phyloP scores from a whole-genome alignment of 2,113 vertebrate genomes.

The Apeltes quadracus region DNA sequence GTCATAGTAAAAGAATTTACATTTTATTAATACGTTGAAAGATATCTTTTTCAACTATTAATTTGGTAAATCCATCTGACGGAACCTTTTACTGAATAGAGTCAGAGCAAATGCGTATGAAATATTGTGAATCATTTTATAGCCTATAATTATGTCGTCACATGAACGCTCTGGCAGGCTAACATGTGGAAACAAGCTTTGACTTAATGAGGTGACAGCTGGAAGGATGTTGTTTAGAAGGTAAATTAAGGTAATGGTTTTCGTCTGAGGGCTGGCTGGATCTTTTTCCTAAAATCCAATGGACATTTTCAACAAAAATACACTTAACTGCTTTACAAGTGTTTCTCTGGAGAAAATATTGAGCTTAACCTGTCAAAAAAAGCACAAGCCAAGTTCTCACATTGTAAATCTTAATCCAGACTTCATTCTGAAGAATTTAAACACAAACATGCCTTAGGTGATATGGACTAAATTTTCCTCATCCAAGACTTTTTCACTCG shows the following conservation, averaged over 20 bases:
- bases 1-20: background rate
- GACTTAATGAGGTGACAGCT: conserved; percentile 53
- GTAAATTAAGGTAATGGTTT: conserved; percentile 7
- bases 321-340: conserved; percentile 21
- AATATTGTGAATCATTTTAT: conserved; percentile 59
- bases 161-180: conserved; percentile 45
- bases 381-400: conserved; percentile 44
- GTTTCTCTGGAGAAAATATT: conserved; percentile 24
- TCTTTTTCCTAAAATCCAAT: conserved; percentile 3
- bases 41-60: conserved; percentile 10
- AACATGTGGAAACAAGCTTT: conserved; percentile 65
- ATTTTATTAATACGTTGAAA: conserved; percentile 29
- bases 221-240: conserved; percentile 19
- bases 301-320: background rate
- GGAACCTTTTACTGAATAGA: conserved; percentile 22
- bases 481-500: conserved; percentile 18
- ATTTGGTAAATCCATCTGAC: conserved; percentile 16
- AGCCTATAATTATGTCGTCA: conserved; percentile 68
- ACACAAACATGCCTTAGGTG: conserved; percentile 58
- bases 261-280: background rate
- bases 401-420: conserved; percentile 65
- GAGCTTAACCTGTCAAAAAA: conserved; percentile 42
- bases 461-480: conserved; percentile 39
- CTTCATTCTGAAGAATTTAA: conserved; percentile 46
- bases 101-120: conserved; percentile 34